Percentiles rank a stretch among this genome's conserved stretches.
phyloP scores from a whole-genome alignment of 2,888 invertebrate species.

The Eledone cirrhosa region DNA sequence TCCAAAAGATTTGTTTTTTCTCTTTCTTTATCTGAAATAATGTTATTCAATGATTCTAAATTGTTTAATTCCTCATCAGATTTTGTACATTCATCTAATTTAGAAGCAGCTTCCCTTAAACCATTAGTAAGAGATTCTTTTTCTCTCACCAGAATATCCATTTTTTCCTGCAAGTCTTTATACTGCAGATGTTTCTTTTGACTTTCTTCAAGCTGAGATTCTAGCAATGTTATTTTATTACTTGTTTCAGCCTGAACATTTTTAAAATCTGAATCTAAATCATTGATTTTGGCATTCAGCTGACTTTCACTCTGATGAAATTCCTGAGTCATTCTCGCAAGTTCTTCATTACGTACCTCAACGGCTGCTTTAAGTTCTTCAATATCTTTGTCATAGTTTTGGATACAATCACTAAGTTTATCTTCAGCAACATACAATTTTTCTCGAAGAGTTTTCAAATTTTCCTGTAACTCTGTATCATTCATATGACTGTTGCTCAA shows the following conservation, averaged over 20 bases:
- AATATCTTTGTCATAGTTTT: constrained; percentile 54
- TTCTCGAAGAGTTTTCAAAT: constrained; percentile 49
- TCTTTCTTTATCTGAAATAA: background rate
- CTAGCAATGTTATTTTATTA: constrained; percentile 46
- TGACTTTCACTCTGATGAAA: constrained; percentile 46
- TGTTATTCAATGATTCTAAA: constrained; percentile 12
- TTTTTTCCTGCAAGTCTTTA: constrained; percentile 4
- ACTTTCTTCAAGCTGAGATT: constrained; percentile 35
- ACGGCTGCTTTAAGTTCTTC: constrained; percentile 47
- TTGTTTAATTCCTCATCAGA: constrained; percentile 21
- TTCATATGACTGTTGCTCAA: constrained; percentile 45
- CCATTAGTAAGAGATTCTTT: constrained; percentile 30
- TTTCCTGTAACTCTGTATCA: constrained; percentile 54
- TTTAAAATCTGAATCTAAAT: constrained; percentile 43
- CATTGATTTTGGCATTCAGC: constrained; percentile 48
- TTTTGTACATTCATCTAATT: background rate
- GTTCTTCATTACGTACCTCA: constrained; percentile 43
- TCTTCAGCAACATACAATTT: constrained; percentile 54
- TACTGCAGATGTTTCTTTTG: constrained; percentile 11
- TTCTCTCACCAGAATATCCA: constrained; percentile 28
- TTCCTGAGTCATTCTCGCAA: constrained; percentile 45
- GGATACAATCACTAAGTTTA: constrained; percentile 55
- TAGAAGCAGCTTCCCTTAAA: background rate
- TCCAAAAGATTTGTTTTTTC: constrained; percentile 34
- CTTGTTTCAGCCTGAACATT: constrained; percentile 46